Conservation (phyloP, 1,140 invertebrate genomes). For the Oncopeltus fasciatus region DNA sequence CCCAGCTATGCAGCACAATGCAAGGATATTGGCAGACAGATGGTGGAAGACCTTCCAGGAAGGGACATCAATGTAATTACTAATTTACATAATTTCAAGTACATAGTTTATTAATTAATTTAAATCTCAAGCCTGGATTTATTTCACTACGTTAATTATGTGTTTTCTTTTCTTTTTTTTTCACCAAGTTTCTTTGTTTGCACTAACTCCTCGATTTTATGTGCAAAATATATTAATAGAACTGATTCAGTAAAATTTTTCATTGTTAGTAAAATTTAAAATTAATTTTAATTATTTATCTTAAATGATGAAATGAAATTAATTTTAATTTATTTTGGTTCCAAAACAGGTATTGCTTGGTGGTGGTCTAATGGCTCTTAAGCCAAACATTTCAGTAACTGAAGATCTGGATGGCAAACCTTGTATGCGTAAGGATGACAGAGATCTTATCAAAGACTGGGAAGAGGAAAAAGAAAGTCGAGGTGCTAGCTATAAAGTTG, state of each 20-base stretch:
- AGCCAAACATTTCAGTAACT: neutral
- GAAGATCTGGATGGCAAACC: slow-evolving; percentile 33
- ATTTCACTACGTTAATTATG: no score
- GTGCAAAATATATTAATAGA: no score
- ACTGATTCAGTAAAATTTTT: no score
- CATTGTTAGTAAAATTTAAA: no score
- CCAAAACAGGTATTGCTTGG: neutral
- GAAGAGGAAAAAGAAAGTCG: slow-evolving; percentile 25
- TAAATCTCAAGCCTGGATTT: no score
- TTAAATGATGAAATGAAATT: neutral
- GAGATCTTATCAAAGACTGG: slow-evolving; percentile 33
- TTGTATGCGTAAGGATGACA: slow-evolving; percentile 34
- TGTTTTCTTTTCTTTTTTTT: no score
- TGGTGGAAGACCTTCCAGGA: slow-evolving; percentile 33
- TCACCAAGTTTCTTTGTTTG: no score
- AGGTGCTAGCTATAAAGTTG: slow-evolving; percentile 22
- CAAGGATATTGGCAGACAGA: slow-evolving; percentile 36
- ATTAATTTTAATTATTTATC: no score
- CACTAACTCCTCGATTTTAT: no score
- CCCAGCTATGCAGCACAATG: slow-evolving; percentile 21
- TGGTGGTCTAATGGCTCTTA: neutral
- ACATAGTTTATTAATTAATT: no score
- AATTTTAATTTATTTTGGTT: neutral
- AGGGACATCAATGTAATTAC: slow-evolving; percentile 31
- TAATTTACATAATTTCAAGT: no score